Conservation (phyloP, 2,797 vertebrate genomes). For the Jordanella pulchra region DNA sequence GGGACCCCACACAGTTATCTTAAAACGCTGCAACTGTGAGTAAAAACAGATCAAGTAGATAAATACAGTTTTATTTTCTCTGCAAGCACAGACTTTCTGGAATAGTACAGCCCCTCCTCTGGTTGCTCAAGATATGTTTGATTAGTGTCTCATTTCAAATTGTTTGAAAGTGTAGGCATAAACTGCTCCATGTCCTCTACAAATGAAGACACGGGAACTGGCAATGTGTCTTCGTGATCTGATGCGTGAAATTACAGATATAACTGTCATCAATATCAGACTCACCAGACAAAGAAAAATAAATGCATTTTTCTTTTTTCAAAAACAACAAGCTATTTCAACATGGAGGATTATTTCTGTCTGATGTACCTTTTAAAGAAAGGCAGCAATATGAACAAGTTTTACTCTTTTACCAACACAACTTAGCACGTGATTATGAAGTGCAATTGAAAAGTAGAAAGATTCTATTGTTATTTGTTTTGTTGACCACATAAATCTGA, state of each 20-base stretch:
- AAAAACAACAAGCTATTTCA: neutral
- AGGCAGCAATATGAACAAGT: neutral
- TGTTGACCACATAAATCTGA: neutral
- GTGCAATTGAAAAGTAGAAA: neutral
- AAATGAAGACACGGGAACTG: slow-evolving; percentile 13
- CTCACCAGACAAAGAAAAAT: slow-evolving; percentile 14
- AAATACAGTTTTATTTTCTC: slow-evolving; percentile 23
- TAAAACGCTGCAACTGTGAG: slow-evolving; percentile 24
- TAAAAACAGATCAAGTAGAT: slow-evolving; percentile 22
- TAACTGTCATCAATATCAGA: slow-evolving; percentile 11
- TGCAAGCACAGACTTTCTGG: slow-evolving; percentile 15
- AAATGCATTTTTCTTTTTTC: slow-evolving; percentile 2
- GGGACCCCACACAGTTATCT: slow-evolving; percentile 63
- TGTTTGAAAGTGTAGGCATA: slow-evolving; percentile 8
- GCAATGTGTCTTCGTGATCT: neutral
- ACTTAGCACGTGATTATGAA: neutral
- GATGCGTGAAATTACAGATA: neutral
- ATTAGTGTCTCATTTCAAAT: slow-evolving; percentile 35
- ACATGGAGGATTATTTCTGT: slow-evolving; percentile 15
- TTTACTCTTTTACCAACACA: neutral
- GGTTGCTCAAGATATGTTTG: slow-evolving; percentile 1
- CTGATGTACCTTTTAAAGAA: neutral
- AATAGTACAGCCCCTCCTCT: neutral
- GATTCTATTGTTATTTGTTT: neutral
- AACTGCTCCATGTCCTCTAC: neutral